Conservation (phyloP, 2,113 vertebrate genomes). For the Jaculus jaculus region DNA sequence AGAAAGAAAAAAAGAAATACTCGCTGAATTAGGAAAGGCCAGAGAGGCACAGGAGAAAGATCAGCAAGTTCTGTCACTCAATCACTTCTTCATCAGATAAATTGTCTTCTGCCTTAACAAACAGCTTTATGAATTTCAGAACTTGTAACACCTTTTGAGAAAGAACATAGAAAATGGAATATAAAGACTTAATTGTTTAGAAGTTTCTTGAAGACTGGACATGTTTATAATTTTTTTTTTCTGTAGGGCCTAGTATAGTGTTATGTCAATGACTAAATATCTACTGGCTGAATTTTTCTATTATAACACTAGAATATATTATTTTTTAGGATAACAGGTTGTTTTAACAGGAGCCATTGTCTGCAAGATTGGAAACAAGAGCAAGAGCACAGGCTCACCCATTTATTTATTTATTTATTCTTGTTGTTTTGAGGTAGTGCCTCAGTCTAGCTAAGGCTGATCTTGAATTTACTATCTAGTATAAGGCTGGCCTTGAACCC, state of each 20-base stretch:
- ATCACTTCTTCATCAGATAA: slow-evolving; percentile 5
- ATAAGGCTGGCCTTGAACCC: no score
- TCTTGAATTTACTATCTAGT: no score
- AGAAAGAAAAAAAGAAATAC: not conserved
- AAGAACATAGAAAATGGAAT: not conserved
- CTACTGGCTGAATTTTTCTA: slow-evolving; percentile 9
- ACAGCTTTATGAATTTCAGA: slow-evolving; percentile 6
- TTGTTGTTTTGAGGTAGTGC: no score
- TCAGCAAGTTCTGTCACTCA: not conserved
- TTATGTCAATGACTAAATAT: not conserved
- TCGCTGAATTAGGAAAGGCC: not conserved
- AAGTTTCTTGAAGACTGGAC: slow-evolving; percentile 8
- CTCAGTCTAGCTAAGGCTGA: no score
- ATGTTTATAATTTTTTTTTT: not conserved
- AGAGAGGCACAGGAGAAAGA: not conserved
- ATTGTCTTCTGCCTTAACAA: not conserved
- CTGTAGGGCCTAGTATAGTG: not conserved
- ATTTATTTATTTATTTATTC: no score
- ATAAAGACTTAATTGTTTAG: not conserved
- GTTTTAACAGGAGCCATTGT: not conserved
- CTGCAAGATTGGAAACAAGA: not conserved
- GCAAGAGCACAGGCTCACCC: not conserved
- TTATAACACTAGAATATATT: not conserved
- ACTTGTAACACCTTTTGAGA: not conserved
- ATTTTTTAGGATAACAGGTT: slow-evolving; percentile 39